phyloP scores from a whole-genome alignment of 1,140 invertebrate genomes.

The Plectus sambesii region DNA sequence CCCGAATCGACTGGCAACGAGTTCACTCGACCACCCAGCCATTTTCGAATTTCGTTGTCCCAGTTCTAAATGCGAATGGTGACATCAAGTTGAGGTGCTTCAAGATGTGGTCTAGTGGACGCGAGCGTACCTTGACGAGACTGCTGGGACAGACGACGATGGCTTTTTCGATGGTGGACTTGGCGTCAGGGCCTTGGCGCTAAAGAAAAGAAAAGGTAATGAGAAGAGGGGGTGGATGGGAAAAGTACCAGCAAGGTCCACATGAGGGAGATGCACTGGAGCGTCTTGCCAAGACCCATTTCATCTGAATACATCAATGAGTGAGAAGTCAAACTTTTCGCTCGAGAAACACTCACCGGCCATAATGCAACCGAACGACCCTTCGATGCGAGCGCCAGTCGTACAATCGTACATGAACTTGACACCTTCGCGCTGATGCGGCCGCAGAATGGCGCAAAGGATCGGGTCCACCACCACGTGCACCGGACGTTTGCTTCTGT shows the following conservation, averaged over 20 bases:
- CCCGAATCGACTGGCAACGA: constrained; percentile 56
- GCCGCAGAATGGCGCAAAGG: constrained; percentile 74
- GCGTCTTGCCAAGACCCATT: constrained; percentile 72
- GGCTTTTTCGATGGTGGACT: constrained; percentile 75
- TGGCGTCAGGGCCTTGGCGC: constrained; percentile 53
- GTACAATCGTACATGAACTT: constrained; percentile 99
- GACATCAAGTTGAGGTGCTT: too few species aligned
- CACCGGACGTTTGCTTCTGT: constrained; percentile 53
- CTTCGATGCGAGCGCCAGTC: constrained; percentile 73
- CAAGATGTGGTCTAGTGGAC: not conserved
- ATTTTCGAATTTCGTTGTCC: constrained; percentile 96
- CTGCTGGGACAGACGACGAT: constrained; percentile 93
- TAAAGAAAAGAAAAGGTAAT: constrained; percentile 52
- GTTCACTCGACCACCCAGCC: constrained; percentile 71
- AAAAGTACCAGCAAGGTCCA: constrained; percentile 85
- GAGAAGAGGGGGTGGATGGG: constrained; percentile 48
- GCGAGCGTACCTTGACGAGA: constrained; percentile 64
- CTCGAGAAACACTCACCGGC: constrained; percentile 83
- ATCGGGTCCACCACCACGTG: constrained; percentile 89
- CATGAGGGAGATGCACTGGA: constrained; percentile 90
- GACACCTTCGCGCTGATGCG: constrained; percentile 97
- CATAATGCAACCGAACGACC: constrained; percentile 89
- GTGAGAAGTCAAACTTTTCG: not conserved
- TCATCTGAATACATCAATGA: constrained; percentile 43
- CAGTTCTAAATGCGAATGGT: constrained; percentile 61